Evolutionary conservation across 35 echinoderm and acorn worm genomes (phyloP), one percentile per base, ranked within the genome.

Genomic region (Ophiothrix spiculata): DNA sequence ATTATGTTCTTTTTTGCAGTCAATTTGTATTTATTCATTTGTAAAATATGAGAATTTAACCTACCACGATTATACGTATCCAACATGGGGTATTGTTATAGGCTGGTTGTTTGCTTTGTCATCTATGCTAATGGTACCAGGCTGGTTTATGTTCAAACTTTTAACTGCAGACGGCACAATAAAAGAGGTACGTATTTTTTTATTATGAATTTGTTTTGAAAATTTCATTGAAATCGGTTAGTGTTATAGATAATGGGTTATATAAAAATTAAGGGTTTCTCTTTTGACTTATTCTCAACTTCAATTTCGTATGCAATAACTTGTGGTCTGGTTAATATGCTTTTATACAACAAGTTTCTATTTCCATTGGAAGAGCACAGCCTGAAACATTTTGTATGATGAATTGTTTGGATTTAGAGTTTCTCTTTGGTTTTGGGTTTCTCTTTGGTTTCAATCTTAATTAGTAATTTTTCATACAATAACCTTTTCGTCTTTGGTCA

Each of bases 61-160:
- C 17, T 69, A 69, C 29, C 60, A 69, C 2, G 60, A 28, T 28
- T 84, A 84, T 13, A 4, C n/a, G 25, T 84, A 84, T 35, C 81
- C 81, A 60, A 36, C 37, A 12, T 84, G 81, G 81, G 81, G 81
- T 34, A 35, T 64, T 16, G 81, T 56, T 36, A 25, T 84, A 37
- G 81, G 81, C 19, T 84, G 81, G 81, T 16, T 84, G 11, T 64
- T 84, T 32, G 81, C 81, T 42, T n/a, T 34, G 15, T 54, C 81
- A 32, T 84, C 81, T 35, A 84, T 84, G 81, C 32, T 84, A 2
- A 54, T 64, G 37, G 49, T 84, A 1, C 81, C 81, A 3, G 12
- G 63, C 45, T 84, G 54, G 45, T 84, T 56, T 36, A 64, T 84
- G 13, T 84, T 64, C 37, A 56, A 84, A 60, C 34, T 84, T n/a